Evolutionary conservation across 2,888 invertebrate genomes (phyloP).

Genomic region (Chymomyza procnemis): DNA sequence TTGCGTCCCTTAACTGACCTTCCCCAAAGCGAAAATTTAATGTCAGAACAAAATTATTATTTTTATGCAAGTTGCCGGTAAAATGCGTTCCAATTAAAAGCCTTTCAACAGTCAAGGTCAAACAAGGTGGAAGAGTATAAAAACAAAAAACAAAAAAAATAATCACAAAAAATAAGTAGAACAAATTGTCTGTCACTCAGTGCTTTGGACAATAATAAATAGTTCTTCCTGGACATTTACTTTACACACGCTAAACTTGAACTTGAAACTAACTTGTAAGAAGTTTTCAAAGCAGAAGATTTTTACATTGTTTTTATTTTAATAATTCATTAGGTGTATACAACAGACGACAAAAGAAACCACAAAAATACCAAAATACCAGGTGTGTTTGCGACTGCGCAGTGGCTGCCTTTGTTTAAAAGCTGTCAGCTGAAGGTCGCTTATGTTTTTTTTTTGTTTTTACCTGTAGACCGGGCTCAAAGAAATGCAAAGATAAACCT

Average conservation of each 20-base stretch:
- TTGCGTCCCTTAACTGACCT: constrained; percentile 60
- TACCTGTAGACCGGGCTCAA: not conserved
- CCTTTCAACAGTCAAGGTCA: not conserved
- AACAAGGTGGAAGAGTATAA: not conserved
- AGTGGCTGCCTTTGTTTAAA: constrained; percentile 32
- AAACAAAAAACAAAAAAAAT: too few species aligned
- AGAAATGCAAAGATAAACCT: not conserved
- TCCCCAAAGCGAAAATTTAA: constrained; percentile 29
- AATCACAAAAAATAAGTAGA: not conserved
- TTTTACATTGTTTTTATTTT: not conserved
- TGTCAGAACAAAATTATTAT: constrained; percentile 22
- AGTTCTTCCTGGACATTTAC: constrained; percentile 8
- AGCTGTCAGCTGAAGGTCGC: constrained; percentile 35
- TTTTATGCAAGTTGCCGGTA: not conserved
- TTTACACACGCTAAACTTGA: constrained; percentile 49
- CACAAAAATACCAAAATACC: constrained; percentile 6
- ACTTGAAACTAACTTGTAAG: constrained; percentile 47
- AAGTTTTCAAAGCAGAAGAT: constrained; percentile 28
- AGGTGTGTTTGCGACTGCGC: constrained; percentile 17
- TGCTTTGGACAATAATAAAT: not conserved
- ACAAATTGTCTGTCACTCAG: not conserved
- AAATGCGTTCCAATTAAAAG: constrained; percentile 3
- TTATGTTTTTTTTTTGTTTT: constrained; percentile 8
- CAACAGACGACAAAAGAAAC: constrained; percentile 42
- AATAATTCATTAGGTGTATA: constrained; percentile 4